Evolutionary conservation across 2,113 vertebrate genomes (phyloP).

Genomic region (Ammodytes dubius): DNA sequence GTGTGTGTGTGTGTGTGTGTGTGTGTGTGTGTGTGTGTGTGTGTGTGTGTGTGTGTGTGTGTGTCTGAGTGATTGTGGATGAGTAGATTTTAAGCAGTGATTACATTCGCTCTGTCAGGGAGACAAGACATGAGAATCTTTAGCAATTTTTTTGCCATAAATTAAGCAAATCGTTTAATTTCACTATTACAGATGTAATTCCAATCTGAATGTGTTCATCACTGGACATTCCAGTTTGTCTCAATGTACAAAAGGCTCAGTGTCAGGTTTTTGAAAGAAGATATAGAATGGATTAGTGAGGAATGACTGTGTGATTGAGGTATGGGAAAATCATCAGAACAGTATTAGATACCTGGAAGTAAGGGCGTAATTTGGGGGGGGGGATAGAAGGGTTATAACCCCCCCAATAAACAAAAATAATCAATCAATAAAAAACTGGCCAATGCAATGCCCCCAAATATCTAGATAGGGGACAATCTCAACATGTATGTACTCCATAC

Average conservation of each 20-base stretch:
- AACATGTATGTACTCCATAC: no score
- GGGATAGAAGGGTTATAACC: no score
- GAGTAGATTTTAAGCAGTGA: slow-evolving; percentile 62
- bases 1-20: slow-evolving; percentile 19
- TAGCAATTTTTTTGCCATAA: slow-evolving; percentile 53
- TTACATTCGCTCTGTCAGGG: slow-evolving; percentile 64
- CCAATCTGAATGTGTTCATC: slow-evolving; percentile 26
- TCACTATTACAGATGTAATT: slow-evolving; percentile 55
- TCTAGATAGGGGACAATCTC: no score
- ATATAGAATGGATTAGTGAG: slow-evolving; percentile 14
- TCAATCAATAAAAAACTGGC: no score
- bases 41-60: slow-evolving; percentile 30
- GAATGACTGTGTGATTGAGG: neutral
- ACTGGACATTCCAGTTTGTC: slow-evolving; percentile 39
- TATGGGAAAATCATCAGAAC: no score
- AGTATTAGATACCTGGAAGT: no score
- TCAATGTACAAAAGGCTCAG: neutral
- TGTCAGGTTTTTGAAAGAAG: slow-evolving; percentile 29
- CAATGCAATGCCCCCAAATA: no score
- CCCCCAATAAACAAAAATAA: no score
- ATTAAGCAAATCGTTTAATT: slow-evolving; percentile 47
- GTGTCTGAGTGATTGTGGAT: slow-evolving; percentile 41
- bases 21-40: slow-evolving; percentile 34
- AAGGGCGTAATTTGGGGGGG: no score
- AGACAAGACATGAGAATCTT: slow-evolving; percentile 68